Base-by-base conservation (phyloP, 2,797 vertebrate species). In the Protonibea diacanthus region DNA sequence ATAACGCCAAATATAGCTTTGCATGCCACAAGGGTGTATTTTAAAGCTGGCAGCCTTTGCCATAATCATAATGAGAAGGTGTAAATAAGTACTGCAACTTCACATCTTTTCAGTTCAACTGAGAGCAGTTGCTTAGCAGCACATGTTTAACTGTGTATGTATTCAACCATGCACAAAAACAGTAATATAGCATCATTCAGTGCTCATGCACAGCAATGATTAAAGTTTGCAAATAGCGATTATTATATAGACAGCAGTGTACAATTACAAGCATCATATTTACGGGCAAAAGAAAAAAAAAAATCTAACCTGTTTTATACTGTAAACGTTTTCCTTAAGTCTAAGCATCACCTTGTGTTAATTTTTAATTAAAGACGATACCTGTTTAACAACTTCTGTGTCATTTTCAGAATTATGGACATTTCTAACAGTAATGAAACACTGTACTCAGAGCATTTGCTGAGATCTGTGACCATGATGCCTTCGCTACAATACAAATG, bases 31-130 rank as follows among this genome's bases (percentile, higher is more conserved):
- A 49, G 13, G 71, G 45, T 71, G 52, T 15, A 21, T 81, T 81
- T 81, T 60, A 62, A 59, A 59, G 44, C 59, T 68, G 33, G 65
- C 44, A 88, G 3, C 15, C 33, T 78, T 69, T 86, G 72, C 45
- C 80, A 80, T 74, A 86, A 70, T 80, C 47, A 55, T 78, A 86
- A 89, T 67, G 48, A 86, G 23, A 86, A 71, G 64, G 56, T 76
- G 27, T 76, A 84, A 76, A 58, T 48, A 58, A 65, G 13, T 65
- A 44, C 56, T 63, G 71, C 40, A 76, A 53, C 33, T 45, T 72
- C 49, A 78, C 29, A 23, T 72, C 57, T 81, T 73, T 76, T 73
- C 48, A 57, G 52, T 74, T 66, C 12, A 63, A 6, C 18, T 53
- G 13, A 72, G 51, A 57, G 51, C 8, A 18, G 71, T 86, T 85